Evolutionary conservation across 2,888 invertebrate species (phyloP), one percentile per base, ranked within the genome.

Genomic region (Heliconius aoede): DNA sequence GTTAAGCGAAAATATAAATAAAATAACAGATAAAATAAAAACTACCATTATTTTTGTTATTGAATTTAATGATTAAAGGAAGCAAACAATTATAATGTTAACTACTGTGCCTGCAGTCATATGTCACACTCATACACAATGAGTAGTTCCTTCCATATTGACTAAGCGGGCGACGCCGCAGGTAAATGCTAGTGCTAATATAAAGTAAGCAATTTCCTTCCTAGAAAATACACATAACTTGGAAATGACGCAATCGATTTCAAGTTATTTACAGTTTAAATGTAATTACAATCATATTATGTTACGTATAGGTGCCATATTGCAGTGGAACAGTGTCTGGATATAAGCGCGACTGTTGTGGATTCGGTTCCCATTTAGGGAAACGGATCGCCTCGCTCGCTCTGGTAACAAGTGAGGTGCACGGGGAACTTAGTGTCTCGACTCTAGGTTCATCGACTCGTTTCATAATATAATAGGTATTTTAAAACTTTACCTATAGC

Each of bases 261-360:
- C 58, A n/a, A 58, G 58, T 24, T 58, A 26, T 58, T 58, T 24
- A 4, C 4, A 26, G 58, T 13, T 58, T 24, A 24, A 58, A 58
- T 58, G 24, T 58, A 58, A 58, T 58, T 24, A 58, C 4, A 58
- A 58, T 24, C 1, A 58, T 46, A 46, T 46, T 21, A 4, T 7
- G 46, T 5, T 21, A 24, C 13, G 4, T 26, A 3, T n/a, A 11
- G 24, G 4, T 13, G 24, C 1, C 1, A 24, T 58, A 2, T 24
- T 24, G 58, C 58, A 58, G 58, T 58, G 58, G 58, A n/a, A 58
- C 58, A n/a, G 24, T 55, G 58, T 58, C 58, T 11, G n/a, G 46
- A 18, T 58, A 5, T 58, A 58, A 58, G 4, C 58, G 58, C 24
- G n/a, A n/a, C 58, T 11, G 24, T 1, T 11, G 58, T 24, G n/a